Evolutionary conservation across 1,140 invertebrate genomes (phyloP).

Genomic region (Drosophila lacteicornis): DNA sequence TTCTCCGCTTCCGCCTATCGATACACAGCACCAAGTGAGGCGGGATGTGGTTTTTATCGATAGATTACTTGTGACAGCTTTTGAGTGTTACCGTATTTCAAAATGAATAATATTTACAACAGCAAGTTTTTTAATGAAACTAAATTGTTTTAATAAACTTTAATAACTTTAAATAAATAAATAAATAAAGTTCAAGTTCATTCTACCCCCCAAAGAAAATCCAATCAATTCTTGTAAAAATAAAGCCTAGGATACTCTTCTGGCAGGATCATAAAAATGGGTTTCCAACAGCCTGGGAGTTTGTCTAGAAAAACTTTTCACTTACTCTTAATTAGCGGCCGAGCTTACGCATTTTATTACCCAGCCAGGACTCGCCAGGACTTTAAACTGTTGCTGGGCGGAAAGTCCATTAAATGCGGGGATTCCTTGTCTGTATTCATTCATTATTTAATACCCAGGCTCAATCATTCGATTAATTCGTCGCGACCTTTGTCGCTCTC

Average conservation of each 20-base stretch:
- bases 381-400: neutral
- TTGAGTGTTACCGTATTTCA: too few relatives aligned
- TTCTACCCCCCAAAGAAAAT: too few relatives aligned
- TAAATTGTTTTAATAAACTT: too few relatives aligned
- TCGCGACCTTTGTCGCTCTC: neutral
- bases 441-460: conserved; percentile 1
- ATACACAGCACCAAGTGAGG: too few relatives aligned
- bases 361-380: conserved; percentile 5
- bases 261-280: neutral
- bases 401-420: neutral
- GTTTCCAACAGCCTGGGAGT: neutral
- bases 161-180: too few relatives aligned
- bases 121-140: too few relatives aligned
- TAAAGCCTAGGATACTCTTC: neutral
- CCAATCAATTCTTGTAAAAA: neutral
- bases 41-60: too few relatives aligned
- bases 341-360: conserved; percentile 6
- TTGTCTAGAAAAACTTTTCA: conserved; percentile 5
- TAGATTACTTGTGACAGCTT: too few relatives aligned
- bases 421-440: neutral
- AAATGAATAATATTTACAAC: too few relatives aligned
- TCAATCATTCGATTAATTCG: conserved; percentile 43
- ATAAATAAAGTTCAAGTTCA: too few relatives aligned
- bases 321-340: conserved; percentile 14
- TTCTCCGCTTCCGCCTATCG: too few relatives aligned